Base-by-base conservation (phyloP, 64 coral and sea anemone genomes). In the Stylophora pistillata region DNA sequence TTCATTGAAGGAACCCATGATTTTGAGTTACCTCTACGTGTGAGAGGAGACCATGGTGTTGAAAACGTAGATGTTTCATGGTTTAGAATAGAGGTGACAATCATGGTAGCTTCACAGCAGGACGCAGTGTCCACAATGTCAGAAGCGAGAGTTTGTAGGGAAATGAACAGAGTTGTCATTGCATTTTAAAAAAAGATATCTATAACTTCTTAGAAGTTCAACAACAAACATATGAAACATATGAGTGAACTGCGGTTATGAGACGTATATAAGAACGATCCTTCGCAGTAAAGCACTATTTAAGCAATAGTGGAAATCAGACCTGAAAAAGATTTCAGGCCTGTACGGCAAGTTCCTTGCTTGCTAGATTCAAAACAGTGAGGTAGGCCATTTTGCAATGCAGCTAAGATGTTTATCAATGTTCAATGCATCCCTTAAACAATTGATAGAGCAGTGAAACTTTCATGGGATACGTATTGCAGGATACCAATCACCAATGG, bases 11-110 rank as follows among this genome's bases (percentile, higher is more conserved):
- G 89, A 85, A 63, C 52, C 23, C 27, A 41, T 30, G 69, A 76
- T 15, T 86, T 86, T 77, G 79, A 81, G 23, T 30, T 91, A 54
- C 89, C 89, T 41, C 20, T 74, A 17, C 27, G 81, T 62, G 89
- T 91, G 72, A 91, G 81, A 56, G 89, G 89, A 52, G 89, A 91
- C 84, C 25, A 76, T 73, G 89, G 81, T 62, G 89, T 83, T n/a
- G 89, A 91, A 56, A 86, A 91, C 61, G 80, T 85, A 21, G 73
- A 91, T 76, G 72, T 91, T 62, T 80, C 89, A 88, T 88, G 73
- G 60, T 88, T 76, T 15, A 33, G 56, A 72, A 64, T 76, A 54
- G 30, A 64, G 86, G 86, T 60, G 53, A 31, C 32, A 76, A 85
- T 74, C 66, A 81, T 74, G 79, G 80, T 25, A 91, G 89, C 57